These are phyloP conservation scores for Apantesis nais DNA, from an alignment of 2,888 invertebrate genomes.

Conservation along the genomic window DNA sequence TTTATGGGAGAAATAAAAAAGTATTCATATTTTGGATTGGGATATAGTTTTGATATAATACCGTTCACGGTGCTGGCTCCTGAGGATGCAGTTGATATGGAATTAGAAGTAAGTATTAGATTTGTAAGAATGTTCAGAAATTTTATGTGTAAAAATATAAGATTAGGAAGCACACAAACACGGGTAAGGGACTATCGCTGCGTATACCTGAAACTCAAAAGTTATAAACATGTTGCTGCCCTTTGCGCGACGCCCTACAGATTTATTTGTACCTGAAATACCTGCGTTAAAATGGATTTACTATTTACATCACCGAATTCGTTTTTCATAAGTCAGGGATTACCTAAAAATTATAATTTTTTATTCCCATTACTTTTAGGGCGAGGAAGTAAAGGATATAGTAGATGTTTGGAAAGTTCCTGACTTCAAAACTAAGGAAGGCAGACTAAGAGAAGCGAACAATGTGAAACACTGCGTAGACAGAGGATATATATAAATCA, in stretches of 20 bases:
- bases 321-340: too few relatives aligned
- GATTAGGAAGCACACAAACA: too few relatives aligned
- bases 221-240: too few relatives aligned
- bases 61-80: conserved; percentile 85
- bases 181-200: too few relatives aligned
- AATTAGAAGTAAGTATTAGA: conserved; percentile 75
- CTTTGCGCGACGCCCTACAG: too few relatives aligned
- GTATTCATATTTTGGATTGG: conserved; percentile 84
- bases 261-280: too few relatives aligned
- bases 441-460: conserved; percentile 87
- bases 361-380: conserved; percentile 62
- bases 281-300: too few relatives aligned
- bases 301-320: too few relatives aligned
- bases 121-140: background rate
- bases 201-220: too few relatives aligned
- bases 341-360: too few relatives aligned
- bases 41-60: conserved; percentile 86
- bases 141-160: too few relatives aligned
- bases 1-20: conserved; percentile 85
- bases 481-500: conserved; percentile 81
- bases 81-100: conserved; percentile 85
- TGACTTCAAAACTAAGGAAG: conserved; percentile 86
- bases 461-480: conserved; percentile 88
- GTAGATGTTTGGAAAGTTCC: conserved; percentile 88
- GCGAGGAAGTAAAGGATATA: conserved; percentile 83